phyloP scores from a whole-genome alignment of 1,140 invertebrate genomes.

The Drosophila simulans region DNA sequence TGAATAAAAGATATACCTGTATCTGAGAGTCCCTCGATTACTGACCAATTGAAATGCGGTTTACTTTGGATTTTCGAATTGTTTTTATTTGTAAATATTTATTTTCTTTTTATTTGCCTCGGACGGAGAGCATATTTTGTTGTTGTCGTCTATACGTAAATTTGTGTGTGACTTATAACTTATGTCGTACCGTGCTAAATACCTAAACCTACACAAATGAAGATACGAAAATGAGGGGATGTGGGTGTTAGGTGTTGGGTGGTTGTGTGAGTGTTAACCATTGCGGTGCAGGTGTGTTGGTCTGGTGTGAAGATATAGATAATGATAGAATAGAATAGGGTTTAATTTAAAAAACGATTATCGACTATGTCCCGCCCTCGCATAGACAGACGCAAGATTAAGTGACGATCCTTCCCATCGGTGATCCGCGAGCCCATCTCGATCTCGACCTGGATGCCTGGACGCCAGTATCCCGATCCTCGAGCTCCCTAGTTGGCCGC shows the following conservation, averaged over 20 bases:
- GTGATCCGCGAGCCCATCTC: conserved; percentile 16
- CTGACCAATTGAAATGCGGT: conserved; percentile 24
- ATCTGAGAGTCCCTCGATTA: not conserved
- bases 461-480: conserved; percentile 4
- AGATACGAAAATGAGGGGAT: conserved; percentile 45
- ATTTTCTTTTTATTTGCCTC: conserved; percentile 33
- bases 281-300: conserved; percentile 28
- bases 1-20: not conserved
- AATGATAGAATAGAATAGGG: conserved; percentile 59
- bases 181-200: conserved; percentile 68
- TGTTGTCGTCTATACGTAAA: conserved; percentile 41
- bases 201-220: conserved; percentile 80
- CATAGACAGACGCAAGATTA: conserved; percentile 54
- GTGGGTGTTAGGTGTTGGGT: conserved; percentile 1
- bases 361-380: conserved; percentile 74
- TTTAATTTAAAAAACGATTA: conserved; percentile 64
- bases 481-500: conserved; percentile 35
- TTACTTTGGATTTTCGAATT: conserved; percentile 23
- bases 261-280: conserved; percentile 42
- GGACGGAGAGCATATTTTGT: conserved; percentile 48
- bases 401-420: conserved; percentile 48
- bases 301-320: conserved; percentile 35
- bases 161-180: conserved; percentile 50
- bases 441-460: conserved; percentile 6
- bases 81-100: conserved; percentile 54